These are phyloP conservation scores for Leucoraja ocellata DNA, from an alignment of 2,797 vertebrate species.

Conservation along the genomic window DNA sequence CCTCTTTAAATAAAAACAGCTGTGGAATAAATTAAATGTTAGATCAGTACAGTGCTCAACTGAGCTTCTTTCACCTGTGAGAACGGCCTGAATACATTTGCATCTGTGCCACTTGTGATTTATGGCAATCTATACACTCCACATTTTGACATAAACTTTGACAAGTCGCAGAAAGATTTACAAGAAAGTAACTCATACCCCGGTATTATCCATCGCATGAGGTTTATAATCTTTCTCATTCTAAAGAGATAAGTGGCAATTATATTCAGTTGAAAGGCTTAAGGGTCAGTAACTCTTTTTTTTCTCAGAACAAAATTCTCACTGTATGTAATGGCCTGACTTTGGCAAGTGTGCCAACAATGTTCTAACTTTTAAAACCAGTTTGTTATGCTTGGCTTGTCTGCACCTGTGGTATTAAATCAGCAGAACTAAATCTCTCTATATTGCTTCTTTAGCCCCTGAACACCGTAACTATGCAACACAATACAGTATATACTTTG, in stretches of 20 bases:
- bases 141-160: not conserved
- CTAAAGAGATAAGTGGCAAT: not conserved
- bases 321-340: not conserved
- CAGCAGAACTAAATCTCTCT: conserved; percentile 5
- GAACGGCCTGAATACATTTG: not conserved
- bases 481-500: not conserved
- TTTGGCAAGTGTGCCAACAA: conserved; percentile 30
- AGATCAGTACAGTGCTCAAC: not conserved
- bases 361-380: conserved; percentile 2
- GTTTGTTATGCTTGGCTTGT: conserved; percentile 6
- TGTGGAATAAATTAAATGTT: conserved; percentile 28
- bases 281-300: not conserved
- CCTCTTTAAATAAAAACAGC: conserved; percentile 30
- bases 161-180: not conserved
- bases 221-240: not conserved
- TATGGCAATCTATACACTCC: not conserved
- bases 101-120: conserved; percentile 7
- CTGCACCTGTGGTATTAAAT: conserved; percentile 27
- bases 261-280: not conserved
- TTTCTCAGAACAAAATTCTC: conserved; percentile 10
- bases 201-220: not conserved
- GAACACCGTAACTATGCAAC: not conserved
- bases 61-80: conserved; percentile 21
- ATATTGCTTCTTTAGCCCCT: conserved; percentile 1
- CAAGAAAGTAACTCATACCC: not conserved